phyloP scores from a whole-genome alignment of 2,113 vertebrate species.

The Eptatretus burgeri region DNA sequence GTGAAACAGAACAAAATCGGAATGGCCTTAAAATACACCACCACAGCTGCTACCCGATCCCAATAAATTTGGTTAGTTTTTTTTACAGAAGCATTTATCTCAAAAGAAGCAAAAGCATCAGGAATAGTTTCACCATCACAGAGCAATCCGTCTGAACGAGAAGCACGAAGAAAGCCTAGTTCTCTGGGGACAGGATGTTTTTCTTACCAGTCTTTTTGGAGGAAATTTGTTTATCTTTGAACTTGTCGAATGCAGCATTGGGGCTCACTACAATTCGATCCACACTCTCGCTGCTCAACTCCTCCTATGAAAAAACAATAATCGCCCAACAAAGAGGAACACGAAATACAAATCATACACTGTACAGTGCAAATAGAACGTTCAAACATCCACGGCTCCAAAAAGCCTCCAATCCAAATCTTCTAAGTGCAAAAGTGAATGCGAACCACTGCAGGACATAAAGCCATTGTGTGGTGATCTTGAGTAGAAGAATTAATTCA shows the following conservation, averaged over 20 bases:
- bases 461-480: no score
- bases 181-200: background rate
- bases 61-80: background rate
- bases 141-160: background rate
- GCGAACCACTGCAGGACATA: no score
- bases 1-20: conserved; percentile 11
- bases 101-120: background rate
- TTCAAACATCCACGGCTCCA: no score
- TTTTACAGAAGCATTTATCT: background rate
- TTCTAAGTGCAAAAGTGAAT: no score
- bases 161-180: background rate
- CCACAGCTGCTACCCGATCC: background rate
- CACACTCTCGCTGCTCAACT: conserved; percentile 72
- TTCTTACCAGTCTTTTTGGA: conserved; percentile 27
- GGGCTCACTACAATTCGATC: conserved; percentile 87
- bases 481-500: no score
- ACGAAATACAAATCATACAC: no score
- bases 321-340: background rate
- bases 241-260: conserved; percentile 87
- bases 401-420: no score
- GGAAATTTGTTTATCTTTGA: conserved; percentile 61
- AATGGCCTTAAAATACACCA: background rate
- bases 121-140: background rate
- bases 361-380: no score
- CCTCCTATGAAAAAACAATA: conserved; percentile 28